Evolutionary conservation across 2,113 vertebrate genomes (phyloP).

Genomic region (Eptesicus fuscus): DNA sequence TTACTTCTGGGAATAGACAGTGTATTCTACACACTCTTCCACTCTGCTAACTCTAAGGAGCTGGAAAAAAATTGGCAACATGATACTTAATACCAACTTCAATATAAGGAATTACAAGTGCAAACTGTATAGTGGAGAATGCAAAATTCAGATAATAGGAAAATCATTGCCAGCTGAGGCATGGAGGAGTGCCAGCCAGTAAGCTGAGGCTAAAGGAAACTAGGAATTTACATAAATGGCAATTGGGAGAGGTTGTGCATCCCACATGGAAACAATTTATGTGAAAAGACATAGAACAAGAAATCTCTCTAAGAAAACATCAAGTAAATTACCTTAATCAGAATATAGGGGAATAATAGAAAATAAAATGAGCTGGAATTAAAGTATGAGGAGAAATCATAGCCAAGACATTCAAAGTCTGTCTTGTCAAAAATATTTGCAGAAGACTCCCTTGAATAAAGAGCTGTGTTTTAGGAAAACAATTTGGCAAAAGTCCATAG

Average conservation of each 20-base stretch:
- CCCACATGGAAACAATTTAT: neutral
- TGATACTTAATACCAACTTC: neutral
- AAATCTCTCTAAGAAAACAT: neutral
- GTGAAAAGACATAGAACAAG: neutral
- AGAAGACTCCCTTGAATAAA: neutral
- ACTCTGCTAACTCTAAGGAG: neutral
- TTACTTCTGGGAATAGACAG: neutral
- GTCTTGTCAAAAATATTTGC: neutral
- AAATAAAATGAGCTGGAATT: neutral
- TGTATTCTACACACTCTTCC: neutral
- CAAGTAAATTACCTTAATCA: neutral
- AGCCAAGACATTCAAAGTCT: neutral
- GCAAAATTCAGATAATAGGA: neutral
- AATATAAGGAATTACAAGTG: neutral
- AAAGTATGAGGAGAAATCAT: neutral
- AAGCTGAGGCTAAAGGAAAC: neutral
- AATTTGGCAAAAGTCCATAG: neutral
- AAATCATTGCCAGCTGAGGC: neutral
- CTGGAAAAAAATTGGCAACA: neutral
- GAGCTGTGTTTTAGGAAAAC: neutral
- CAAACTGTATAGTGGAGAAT: neutral
- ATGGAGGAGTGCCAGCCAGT: neutral
- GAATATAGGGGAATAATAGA: neutral
- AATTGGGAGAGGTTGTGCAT: neutral
- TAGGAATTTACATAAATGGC: neutral